A percentile compares a stretch with the other conserved stretches of the same genome.
These are phyloP conservation scores for Incurvaria masculella DNA, from an alignment of 2,888 invertebrate genomes.

Conservation along the genomic window DNA sequence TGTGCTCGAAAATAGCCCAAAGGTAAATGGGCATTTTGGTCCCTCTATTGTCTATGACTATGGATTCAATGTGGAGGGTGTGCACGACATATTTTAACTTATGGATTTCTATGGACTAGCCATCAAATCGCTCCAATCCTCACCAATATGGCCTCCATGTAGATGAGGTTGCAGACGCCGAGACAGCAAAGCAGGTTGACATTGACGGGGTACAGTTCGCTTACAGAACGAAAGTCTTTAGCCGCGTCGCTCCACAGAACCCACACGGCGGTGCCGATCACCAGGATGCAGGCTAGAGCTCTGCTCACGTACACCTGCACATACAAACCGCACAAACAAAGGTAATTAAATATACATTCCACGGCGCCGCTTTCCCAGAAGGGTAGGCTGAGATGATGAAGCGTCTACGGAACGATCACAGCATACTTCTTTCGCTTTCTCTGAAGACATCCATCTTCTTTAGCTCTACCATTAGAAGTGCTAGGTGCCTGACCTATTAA, in stretches of 20 bases:
- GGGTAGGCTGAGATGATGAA: too few species aligned
- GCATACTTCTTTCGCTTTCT: too few species aligned
- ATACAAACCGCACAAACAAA: too few species aligned
- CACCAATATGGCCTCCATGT: constrained; percentile 65
- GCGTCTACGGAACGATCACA: too few species aligned
- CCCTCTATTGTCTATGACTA: neutral
- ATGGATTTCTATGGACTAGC: neutral
- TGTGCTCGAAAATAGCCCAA: too few species aligned
- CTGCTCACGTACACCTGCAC: constrained; percentile 40
- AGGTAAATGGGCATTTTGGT: too few species aligned
- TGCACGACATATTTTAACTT: neutral
- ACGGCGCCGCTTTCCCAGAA: too few species aligned
- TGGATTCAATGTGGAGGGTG: neutral
- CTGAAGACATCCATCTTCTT: too few species aligned
- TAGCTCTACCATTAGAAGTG: too few species aligned
- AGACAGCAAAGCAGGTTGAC: constrained; percentile 62
- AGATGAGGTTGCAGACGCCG: constrained; percentile 58
- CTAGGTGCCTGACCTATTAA: too few species aligned
- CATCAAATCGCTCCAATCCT: constrained; percentile 19
- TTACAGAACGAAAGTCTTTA: constrained; percentile 37
- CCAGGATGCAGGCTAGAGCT: constrained; percentile 31
- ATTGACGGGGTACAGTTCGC: constrained; percentile 55
- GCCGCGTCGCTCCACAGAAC: constrained; percentile 41
- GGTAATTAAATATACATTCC: too few species aligned
- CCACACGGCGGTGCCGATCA: constrained; percentile 34